A percentile compares a stretch with the other conserved stretches of the same genome.
These are phyloP conservation scores for Sipunculus nudus DNA, from an alignment of 2,888 invertebrate species.

Conservation along the genomic window DNA sequence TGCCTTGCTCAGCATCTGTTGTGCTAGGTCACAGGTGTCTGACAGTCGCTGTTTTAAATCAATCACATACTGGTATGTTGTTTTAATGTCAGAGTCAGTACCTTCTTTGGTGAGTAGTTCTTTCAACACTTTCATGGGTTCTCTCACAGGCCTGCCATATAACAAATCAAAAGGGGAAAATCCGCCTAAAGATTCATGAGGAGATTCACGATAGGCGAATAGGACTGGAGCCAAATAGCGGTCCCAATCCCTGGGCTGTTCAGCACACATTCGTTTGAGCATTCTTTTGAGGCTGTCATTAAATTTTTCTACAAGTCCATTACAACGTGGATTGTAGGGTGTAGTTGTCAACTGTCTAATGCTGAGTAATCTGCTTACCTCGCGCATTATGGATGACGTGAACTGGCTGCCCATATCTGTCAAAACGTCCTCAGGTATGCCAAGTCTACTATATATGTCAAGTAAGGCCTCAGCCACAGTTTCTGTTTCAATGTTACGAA, in stretches of 20 bases:
- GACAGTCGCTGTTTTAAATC: too few species aligned
- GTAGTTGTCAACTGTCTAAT: constrained; percentile 24
- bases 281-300: constrained; percentile 23
- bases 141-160: constrained; percentile 10
- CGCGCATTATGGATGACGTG: constrained; percentile 27
- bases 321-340: constrained; percentile 22
- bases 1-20: too few species aligned
- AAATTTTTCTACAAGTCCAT: constrained; percentile 24
- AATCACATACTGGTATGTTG: too few species aligned
- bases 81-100: too few species aligned
- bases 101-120: neutral
- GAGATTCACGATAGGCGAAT: constrained; percentile 14
- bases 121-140: constrained; percentile 7
- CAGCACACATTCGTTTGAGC: neutral
- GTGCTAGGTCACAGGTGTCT: too few species aligned
- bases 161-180: constrained; percentile 19
- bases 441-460: constrained; percentile 28
- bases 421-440: constrained; percentile 34
- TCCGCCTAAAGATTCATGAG: constrained; percentile 2
- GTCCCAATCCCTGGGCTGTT: constrained; percentile 14
- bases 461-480: constrained; percentile 34
- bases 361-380: constrained; percentile 24
- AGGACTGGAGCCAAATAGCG: constrained; percentile 5
- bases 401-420: constrained; percentile 39
- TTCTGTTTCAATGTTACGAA: too few species aligned